Conservation (phyloP, 2,797 vertebrate species). For the Ispidina picta region DNA sequence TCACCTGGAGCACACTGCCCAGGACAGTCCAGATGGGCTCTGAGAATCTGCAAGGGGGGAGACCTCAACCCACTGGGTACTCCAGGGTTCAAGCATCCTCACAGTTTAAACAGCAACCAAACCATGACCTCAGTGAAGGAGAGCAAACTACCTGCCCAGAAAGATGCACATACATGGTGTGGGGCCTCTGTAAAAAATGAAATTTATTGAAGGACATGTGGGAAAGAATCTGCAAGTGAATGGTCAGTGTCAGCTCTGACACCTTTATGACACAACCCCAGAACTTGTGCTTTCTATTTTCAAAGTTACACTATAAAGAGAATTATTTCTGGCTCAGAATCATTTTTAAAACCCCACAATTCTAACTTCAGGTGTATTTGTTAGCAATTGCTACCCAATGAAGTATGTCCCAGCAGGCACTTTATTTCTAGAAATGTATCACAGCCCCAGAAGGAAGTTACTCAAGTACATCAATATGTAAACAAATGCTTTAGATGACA, state of each 20-base stretch:
- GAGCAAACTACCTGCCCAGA: not conserved
- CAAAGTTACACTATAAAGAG: not conserved
- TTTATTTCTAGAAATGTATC: not conserved
- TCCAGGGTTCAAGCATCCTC: not conserved
- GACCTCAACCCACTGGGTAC: not conserved
- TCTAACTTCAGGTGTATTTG: not conserved
- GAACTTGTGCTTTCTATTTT: not conserved
- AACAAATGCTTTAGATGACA: conserved; percentile 13
- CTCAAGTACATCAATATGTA: not conserved
- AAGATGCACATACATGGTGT: too few relatives aligned
- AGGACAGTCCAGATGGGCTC: not conserved
- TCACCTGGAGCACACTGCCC: not conserved
- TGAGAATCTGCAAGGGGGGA: not conserved
- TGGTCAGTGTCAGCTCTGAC: not conserved
- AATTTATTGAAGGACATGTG: not conserved
- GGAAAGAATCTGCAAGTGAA: not conserved
- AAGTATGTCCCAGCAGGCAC: not conserved
- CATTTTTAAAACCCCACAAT: not conserved
- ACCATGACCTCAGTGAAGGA: not conserved
- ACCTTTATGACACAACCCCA: not conserved
- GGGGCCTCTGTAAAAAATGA: not conserved
- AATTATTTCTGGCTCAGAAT: not conserved
- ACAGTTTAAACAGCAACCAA: not conserved
- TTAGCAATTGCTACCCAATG: not conserved
- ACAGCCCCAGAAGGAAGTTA: not conserved